Base-by-base conservation (phyloP, 2,888 invertebrate genomes). In the Agriopis aurantiaria region DNA sequence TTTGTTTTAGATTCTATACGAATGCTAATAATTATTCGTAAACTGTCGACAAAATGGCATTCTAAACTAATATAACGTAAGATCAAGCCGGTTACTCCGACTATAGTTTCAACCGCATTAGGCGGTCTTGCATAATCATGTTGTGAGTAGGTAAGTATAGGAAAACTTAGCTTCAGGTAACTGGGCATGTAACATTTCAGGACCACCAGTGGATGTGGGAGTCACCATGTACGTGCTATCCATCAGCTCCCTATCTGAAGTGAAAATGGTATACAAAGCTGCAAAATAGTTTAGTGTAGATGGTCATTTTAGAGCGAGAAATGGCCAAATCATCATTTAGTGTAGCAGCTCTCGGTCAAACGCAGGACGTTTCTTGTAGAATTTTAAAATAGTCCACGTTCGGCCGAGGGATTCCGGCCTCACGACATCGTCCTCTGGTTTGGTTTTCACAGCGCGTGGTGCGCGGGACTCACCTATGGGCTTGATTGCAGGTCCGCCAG, bases 401-500 rank as follows among this genome's bases (percentile, higher is more conserved):
- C 87, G 83, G 81, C 77, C 84, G 84, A 84, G 84, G 83, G 81
- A 74, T 74, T 78, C 76, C 73, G 82, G 81, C 76, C 77, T 82
- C 88, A 88, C 88, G 88, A 89, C 89, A 85, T 83, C 84, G 82
- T 83, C 86, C 87, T 86, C 82, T 90, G 91, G 88, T 91, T 91
- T 90, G 91, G 91, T 91, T 90, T 90, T 90, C 90, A 90, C 90
- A 79, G 88, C 87, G 88, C 88, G 81, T 84, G 78, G 80, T 82
- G 83, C 83, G 85, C 86, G 85, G 85, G 81, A 91, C 91, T 93
- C 88, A 93, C 89, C 74, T 89, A 91, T 92, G 93, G 92, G 87
- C 92, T 93, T 94, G 92, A 92, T 95, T 98, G 95, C 97, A 98
- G 98, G 98, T 97, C 97, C 97, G 95, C 98, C 99, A 91, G 98